phyloP scores from a whole-genome alignment of 2,888 invertebrate species.

The Unio pictorum region DNA sequence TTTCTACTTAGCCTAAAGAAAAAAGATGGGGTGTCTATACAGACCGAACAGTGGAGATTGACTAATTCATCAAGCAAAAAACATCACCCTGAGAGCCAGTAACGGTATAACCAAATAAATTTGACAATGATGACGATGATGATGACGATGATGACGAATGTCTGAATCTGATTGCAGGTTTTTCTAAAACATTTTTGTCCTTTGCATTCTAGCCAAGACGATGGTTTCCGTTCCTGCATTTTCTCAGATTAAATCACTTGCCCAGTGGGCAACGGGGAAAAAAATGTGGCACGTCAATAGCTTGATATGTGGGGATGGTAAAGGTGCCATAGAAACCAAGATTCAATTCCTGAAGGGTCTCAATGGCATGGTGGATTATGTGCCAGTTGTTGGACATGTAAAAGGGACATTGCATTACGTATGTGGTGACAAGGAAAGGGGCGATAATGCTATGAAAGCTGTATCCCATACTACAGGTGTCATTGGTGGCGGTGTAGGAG shows the following conservation, averaged over 20 bases:
- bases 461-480: not conserved
- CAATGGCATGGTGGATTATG: not conserved
- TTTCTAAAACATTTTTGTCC: too few relatives aligned
- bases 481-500: not conserved
- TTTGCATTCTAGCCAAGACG: not conserved
- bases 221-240: not conserved
- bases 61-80: too few relatives aligned
- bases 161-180: too few relatives aligned
- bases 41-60: too few relatives aligned
- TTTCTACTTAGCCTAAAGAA: too few relatives aligned
- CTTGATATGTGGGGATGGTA: not conserved
- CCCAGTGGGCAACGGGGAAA: constrained; percentile 1
- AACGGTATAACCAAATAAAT: too few relatives aligned
- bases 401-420: not conserved
- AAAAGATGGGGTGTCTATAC: too few relatives aligned
- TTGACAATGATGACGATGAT: too few relatives aligned
- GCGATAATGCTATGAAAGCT: not conserved
- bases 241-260: constrained; percentile 1
- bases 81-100: too few relatives aligned
- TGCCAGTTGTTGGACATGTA: not conserved
- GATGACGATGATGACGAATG: too few relatives aligned
- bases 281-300: not conserved
- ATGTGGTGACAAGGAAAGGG: constrained; percentile 1
- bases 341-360: not conserved
- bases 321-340: not conserved